Base-by-base conservation (phyloP, 2,113 vertebrate species). In the Solenodon paradoxus region DNA sequence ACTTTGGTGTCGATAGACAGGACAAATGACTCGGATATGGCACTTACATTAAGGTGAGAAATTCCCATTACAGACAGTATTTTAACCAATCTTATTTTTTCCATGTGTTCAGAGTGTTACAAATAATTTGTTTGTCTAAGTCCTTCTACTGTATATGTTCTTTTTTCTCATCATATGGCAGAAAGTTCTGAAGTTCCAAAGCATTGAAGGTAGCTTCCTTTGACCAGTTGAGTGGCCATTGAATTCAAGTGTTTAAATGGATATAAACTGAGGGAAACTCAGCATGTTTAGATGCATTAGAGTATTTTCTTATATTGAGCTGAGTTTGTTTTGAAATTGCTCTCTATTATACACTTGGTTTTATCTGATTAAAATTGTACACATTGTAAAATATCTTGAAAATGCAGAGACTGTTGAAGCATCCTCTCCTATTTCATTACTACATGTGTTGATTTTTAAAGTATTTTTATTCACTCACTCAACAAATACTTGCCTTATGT, bases 81-180 rank as follows among this genome's bases (percentile, higher is more conserved):
- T 85, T 63, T 74, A 40, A 74, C 9, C 82, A 35, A 77, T 19
- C 38, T 83, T 66, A 80, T 30, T 69, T 85, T 79, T 78, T 78
- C 10, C 28, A 12, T 92, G 45, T 78, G 3, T 53, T 74, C 22
- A 92, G 38, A 42, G 28, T 51, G 57, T 61, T 90, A 79, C 88
- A 93, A 90, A 94, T 80, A 35, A 93, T 69, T 89, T 72, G 28
- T 79, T 40, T 90, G 30, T 40, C 35, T 82, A 17, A 88, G 38
- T 19, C 24, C 63, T 90, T 20, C 2, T 0, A 49, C 6, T 78
- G 4, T 8, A 81, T 22, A 51, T 89, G 45, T 88, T 86, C 20
- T 88, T 45, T 59, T 9, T 42, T 72, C 20, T 94, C 38, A 82
- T 86, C 92, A 71, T 38, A 66, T 61, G 16, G 24, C 15, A 72